Conservation (phyloP, 1,140 invertebrate genomes). For the Andrena cerasifolii region DNA sequence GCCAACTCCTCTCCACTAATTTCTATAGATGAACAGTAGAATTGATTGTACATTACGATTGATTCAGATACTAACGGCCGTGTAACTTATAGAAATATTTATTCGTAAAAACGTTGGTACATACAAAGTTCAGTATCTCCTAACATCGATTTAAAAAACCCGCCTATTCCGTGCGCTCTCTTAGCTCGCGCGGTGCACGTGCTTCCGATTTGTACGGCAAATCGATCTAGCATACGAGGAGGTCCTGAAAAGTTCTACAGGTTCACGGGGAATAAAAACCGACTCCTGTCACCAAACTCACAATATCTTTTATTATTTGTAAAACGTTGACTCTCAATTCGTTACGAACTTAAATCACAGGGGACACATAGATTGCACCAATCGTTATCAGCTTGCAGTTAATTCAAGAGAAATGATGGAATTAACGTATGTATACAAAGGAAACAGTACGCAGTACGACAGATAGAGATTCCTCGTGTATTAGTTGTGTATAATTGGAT, state of each 20-base stretch:
- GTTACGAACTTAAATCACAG: constrained; percentile 49
- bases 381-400: constrained; percentile 30
- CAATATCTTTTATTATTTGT: constrained; percentile 54
- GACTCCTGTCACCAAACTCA: constrained; percentile 44
- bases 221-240: neutral
- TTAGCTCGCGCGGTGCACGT: constrained; percentile 6
- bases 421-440: constrained; percentile 35
- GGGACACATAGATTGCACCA: constrained; percentile 52
- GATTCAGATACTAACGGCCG: neutral
- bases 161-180: neutral
- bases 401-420: constrained; percentile 24
- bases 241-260: constrained; percentile 9
- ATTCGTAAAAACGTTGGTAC: constrained; percentile 23
- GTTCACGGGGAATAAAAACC: constrained; percentile 26
- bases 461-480: constrained; percentile 35
- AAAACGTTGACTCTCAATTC: constrained; percentile 48
- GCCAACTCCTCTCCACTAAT: too few relatives aligned
- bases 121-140: neutral
- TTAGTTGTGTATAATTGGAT: constrained; percentile 40
- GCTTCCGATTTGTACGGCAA: constrained; percentile 18
- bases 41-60: too few relatives aligned
- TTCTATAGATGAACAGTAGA: too few relatives aligned
- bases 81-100: constrained; percentile 1
- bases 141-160: constrained; percentile 14
- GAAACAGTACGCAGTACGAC: constrained; percentile 36